A percentile compares a stretch with the other conserved stretches of the same genome.
Conservation (phyloP, 2,113 vertebrate genomes). For the Archilochus colubris region DNA sequence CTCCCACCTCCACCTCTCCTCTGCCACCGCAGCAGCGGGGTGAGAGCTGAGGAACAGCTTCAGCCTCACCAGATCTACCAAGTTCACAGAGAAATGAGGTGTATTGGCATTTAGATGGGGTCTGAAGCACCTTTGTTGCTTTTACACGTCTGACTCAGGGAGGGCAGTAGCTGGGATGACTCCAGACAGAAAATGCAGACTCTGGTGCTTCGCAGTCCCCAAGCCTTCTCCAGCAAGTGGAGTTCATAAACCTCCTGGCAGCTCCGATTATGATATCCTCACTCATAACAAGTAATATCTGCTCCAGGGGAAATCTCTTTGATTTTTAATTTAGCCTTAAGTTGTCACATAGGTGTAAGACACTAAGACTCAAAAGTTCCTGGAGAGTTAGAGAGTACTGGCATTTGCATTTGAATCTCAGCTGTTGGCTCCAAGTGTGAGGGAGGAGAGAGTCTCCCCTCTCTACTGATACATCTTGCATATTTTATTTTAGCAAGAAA, state of each 20-base stretch:
- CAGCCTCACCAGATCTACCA: neutral
- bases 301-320: slow-evolving; percentile 43
- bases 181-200: neutral
- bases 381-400: slow-evolving; percentile 14
- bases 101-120: neutral
- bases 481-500: neutral
- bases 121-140: neutral
- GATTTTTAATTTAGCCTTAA: slow-evolving; percentile 53
- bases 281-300: slow-evolving; percentile 7
- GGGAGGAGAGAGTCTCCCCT: neutral
- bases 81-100: neutral
- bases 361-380: slow-evolving; percentile 41
- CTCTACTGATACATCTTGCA: neutral
- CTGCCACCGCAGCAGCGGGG: neutral
- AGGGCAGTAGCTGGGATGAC: neutral
- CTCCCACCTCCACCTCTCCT: neutral
- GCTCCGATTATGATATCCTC: slow-evolving; percentile 38
- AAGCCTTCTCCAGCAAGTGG: slow-evolving; percentile 1
- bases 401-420: slow-evolving; percentile 36
- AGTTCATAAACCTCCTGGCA: slow-evolving; percentile 40
- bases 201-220: neutral
- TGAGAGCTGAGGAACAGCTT: neutral
- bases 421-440: neutral
- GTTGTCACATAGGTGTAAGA: slow-evolving; percentile 48
- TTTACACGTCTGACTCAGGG: neutral